A percentile compares a stretch with the other conserved stretches of the same genome.
These are phyloP conservation scores for Gymnocheta viridis DNA, from an alignment of 2,888 invertebrate species.

Conservation along the genomic window DNA sequence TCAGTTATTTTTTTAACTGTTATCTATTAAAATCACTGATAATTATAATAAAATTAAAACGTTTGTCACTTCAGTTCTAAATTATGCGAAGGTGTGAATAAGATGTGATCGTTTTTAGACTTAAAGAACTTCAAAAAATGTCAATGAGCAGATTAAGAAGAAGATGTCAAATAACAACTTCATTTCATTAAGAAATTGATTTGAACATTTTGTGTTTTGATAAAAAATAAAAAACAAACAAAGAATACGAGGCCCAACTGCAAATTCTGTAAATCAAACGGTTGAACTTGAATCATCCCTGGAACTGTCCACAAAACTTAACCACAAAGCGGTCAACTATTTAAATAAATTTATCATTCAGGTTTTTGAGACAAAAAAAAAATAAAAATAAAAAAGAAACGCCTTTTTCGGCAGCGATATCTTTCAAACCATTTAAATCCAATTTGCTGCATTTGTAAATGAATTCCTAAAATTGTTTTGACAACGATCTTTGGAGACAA, in stretches of 20 bases:
- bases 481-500: too few relatives aligned
- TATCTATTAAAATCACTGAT: background rate
- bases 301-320: too few relatives aligned
- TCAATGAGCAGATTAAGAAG: background rate
- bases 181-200: background rate
- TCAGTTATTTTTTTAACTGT: background rate
- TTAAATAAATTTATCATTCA: too few relatives aligned
- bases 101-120: background rate
- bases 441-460: too few relatives aligned
- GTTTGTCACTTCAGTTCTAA: background rate
- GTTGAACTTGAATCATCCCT: too few relatives aligned
- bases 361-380: too few relatives aligned
- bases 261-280: background rate
- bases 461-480: too few relatives aligned
- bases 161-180: slow-evolving; percentile 8
- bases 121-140: background rate
- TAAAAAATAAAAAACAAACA: too few relatives aligned
- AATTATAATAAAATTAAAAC: slow-evolving; percentile 7
- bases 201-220: background rate
- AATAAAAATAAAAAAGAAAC: too few relatives aligned
- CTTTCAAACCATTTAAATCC: too few relatives aligned
- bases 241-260: background rate
- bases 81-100: background rate
- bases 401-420: too few relatives aligned
- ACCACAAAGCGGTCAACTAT: too few relatives aligned